phyloP scores from a whole-genome alignment of 1,140 invertebrate species.

The Nebria ingens region DNA sequence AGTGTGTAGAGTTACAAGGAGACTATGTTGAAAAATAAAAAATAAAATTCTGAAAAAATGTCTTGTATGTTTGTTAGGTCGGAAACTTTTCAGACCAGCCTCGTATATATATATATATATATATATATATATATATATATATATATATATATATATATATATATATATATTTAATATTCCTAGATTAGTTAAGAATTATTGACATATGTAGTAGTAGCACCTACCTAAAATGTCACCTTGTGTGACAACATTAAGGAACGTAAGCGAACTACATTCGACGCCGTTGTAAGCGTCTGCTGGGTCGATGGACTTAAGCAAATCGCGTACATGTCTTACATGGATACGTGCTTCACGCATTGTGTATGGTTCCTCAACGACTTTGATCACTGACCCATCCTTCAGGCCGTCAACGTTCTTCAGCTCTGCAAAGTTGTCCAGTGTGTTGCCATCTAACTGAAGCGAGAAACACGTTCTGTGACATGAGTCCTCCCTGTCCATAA shows the following conservation, averaged over 20 bases:
- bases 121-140: too few relatives aligned
- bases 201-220: too few relatives aligned
- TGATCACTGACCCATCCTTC: constrained; percentile 89
- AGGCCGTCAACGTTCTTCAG: constrained; percentile 92
- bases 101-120: too few relatives aligned
- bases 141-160: too few relatives aligned
- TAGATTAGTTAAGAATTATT: too few relatives aligned
- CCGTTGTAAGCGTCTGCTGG: constrained; percentile 91
- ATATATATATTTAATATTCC: too few relatives aligned
- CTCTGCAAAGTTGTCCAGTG: constrained; percentile 95
- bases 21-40: too few relatives aligned
- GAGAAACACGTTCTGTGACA: constrained; percentile 98
- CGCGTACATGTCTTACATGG: constrained; percentile 92
- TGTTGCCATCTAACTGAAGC: constrained; percentile 85
- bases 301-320: constrained; percentile 89
- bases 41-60: too few relatives aligned
- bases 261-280: constrained; percentile 89
- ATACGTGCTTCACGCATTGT: constrained; percentile 95
- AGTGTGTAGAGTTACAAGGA: too few relatives aligned
- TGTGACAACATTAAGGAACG: constrained; percentile 89
- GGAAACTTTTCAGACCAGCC: too few relatives aligned
- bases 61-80: too few relatives aligned
- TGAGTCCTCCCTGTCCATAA: constrained; percentile 97
- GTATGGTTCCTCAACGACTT: constrained; percentile 91
- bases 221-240: constrained; percentile 71